A percentile compares a stretch with the other conserved stretches of the same genome.
phyloP scores from a whole-genome alignment of 1,140 invertebrate species.

The Xylocopa sonorina region DNA sequence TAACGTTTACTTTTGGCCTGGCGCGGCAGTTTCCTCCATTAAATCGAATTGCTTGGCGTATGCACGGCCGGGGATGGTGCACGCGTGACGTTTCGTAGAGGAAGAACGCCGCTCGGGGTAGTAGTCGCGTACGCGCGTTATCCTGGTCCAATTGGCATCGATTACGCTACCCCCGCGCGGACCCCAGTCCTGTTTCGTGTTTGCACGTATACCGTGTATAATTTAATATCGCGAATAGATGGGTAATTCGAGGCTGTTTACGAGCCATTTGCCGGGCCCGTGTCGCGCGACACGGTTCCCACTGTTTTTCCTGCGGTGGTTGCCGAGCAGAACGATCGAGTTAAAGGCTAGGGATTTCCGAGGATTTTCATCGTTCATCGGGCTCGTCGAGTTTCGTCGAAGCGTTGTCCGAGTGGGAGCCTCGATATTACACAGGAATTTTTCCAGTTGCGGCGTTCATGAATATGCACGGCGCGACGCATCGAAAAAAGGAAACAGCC shows the following conservation, averaged over 20 bases:
- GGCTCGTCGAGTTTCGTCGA: slow-evolving; percentile 5
- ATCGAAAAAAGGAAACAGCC: slow-evolving; percentile 20
- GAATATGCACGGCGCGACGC: slow-evolving; percentile 26
- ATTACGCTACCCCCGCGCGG: not conserved
- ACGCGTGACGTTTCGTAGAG: not conserved
- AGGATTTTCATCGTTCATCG: slow-evolving; percentile 18
- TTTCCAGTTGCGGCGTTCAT: not conserved
- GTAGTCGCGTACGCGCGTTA: not conserved
- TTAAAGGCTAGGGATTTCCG: too few relatives aligned
- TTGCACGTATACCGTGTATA: not conserved
- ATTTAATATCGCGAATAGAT: not conserved
- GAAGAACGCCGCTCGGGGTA: not conserved
- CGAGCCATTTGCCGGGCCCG: not conserved
- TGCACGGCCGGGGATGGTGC: not conserved
- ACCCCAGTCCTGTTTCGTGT: not conserved
- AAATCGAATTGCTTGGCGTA: slow-evolving; percentile 35
- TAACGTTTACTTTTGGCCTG: slow-evolving; percentile 42
- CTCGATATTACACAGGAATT: slow-evolving; percentile 32
- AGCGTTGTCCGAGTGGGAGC: not conserved
- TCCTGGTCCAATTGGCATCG: not conserved
- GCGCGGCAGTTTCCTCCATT: slow-evolving; percentile 13
- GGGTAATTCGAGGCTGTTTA: not conserved
- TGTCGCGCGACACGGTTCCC: not conserved
- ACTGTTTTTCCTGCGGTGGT: too few relatives aligned
- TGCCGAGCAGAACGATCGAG: too few relatives aligned